Evolutionary conservation across 2,113 vertebrate species (phyloP), one percentile per base, ranked within the genome.

Genomic region (Colossoma macropomum): DNA sequence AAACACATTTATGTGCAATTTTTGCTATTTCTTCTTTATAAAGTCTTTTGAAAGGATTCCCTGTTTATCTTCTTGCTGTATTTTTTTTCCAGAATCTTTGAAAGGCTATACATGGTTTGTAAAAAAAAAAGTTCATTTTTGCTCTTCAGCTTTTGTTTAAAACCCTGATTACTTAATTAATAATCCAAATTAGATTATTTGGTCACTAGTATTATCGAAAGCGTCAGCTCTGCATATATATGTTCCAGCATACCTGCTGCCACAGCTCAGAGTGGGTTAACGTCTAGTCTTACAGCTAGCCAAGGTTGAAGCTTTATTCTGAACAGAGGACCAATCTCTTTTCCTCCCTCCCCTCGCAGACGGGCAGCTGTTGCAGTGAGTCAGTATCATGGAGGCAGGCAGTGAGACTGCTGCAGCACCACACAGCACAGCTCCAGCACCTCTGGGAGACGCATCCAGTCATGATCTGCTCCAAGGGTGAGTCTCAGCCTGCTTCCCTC

Each of bases 391-490:
- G 94, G 94, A 95, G 89, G 90, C 93, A 89, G 90, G 88, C 88
- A 92, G 93, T 62, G 88, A 91, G 89, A 90, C 92, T 92, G 92
- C 92, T 90, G 92, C 92, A 92, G 92, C 90, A 90, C 93, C 92
- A 77, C 89, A 92, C 87, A 90, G 89, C 91, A 88, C 90, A 85
- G 90, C 89, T 90, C 90, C 89, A 88, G 89, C 89, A 88, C 87
- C 89, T 85, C 86, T 74, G 90, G 88, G 90, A 89, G 90, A 93
- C 89, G 81, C 91, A 88, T 91, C 89, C 90, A 90, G 88, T 91
- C 66, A 91, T 90, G 91, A 92, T 89, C 87, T 90, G 89, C 90
- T 91, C 90, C 90, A 93, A 75, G 90, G 93, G 95, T 95, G 89
- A 93, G 93, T 88, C 77, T 60, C 77, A 77, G 60, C 75, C 74